Base-by-base conservation (phyloP, 2,113 vertebrate genomes). In the Eidolon helvum region DNA sequence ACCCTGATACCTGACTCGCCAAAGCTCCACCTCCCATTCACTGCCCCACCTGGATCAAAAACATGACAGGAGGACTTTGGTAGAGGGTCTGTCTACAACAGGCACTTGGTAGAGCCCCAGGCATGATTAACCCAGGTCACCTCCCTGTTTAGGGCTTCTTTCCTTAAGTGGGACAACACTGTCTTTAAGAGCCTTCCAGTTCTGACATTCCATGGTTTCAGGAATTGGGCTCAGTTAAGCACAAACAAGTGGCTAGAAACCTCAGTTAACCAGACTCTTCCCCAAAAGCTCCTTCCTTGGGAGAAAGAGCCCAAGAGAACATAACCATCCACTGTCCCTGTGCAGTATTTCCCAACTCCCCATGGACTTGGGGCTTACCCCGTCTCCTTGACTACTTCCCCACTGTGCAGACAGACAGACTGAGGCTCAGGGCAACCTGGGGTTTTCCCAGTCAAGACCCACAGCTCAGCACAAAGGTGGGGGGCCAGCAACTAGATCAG, bases 261-360 rank as follows among this genome's bases (percentile, higher is more conserved):
- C 40, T 92, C 68, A 14, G 3, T 50, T 21, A 66, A n/a, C 59
- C 11, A 11, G 80, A 79, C 66, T 33, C 69, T 80, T 43, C 53
- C 75, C 80, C 92, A 93, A 72, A 55, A 78, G 15, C 30, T 50
- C 22, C 61, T 63, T 59, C 80, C 45, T 85, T 83, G 40, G 83
- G 48, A 68, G 48, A 77, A 63, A 74, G 74, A 90, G 22, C 24
- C 35, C 78, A 77, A 66, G 91, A 43, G 75, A 77, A 71, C 19
- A 63, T 12, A 10, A 26, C 26, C 69, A 63, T 0, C 8, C 2
- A 0, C 45, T 48, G 18, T 18, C 45, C 57, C 53, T 0, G 2
- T 12, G 6, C 7, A 30, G 72, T 40, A 43, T 21, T 28, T 53
- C 92, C 63, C 0, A 3, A 4, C 22, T 50, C 57, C 38, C 45